Percentiles rank a stretch among this genome's conserved stretches.
Conservation (phyloP, 2,113 vertebrate genomes). For the Eudyptes chrysolophus region DNA sequence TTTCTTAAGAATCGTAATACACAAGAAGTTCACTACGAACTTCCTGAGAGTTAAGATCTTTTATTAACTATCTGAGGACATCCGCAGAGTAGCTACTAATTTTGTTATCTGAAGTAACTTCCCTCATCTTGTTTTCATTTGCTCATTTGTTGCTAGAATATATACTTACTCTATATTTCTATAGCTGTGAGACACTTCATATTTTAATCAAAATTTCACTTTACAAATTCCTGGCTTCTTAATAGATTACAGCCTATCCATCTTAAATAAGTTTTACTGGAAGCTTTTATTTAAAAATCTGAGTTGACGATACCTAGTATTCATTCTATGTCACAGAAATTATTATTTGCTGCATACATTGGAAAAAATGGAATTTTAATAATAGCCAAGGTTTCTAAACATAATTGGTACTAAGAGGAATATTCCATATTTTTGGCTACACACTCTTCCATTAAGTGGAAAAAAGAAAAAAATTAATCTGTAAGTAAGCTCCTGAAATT, state of each 20-base stretch:
- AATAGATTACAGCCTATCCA: not conserved
- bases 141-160: not conserved
- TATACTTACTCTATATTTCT: not conserved
- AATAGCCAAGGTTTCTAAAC: not conserved
- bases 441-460: not conserved
- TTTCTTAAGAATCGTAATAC: not conserved
- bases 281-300: not conserved
- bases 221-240: not conserved
- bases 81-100: not conserved
- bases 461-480: not conserved
- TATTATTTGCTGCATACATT: not conserved
- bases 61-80: not conserved
- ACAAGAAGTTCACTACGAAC: not conserved
- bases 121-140: not conserved
- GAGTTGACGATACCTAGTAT: not conserved
- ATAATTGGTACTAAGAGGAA: not conserved
- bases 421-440: not conserved
- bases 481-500: not conserved
- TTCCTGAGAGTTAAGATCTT: not conserved
- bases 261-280: not conserved
- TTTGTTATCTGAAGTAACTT: not conserved
- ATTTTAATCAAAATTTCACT: not conserved
- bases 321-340: not conserved
- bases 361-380: not conserved
- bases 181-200: not conserved